phyloP scores from a whole-genome alignment of 1,140 invertebrate species.

The Drosophila nannoptera region DNA sequence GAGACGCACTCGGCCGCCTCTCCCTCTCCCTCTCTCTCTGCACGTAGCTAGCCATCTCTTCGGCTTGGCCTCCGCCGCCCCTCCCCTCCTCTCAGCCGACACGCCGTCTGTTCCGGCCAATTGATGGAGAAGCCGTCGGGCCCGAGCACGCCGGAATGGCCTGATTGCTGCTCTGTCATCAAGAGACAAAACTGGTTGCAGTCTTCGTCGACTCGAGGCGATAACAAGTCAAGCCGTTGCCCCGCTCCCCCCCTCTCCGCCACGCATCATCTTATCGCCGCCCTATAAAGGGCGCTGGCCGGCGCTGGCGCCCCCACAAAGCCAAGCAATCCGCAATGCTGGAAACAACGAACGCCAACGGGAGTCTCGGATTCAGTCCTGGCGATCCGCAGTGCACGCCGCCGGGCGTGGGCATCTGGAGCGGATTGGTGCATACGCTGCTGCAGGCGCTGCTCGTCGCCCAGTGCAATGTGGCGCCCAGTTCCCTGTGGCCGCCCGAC shows the following conservation, averaged over 20 bases:
- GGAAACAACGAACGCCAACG: constrained; percentile 13
- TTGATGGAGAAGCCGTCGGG: no score
- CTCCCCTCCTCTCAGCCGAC: no score
- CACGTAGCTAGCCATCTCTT: no score
- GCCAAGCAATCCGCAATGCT: constrained; percentile 35
- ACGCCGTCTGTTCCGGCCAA: no score
- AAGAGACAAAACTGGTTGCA: neutral
- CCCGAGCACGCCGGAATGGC: no score
- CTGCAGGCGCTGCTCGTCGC: constrained; percentile 80
- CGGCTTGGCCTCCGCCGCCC: no score
- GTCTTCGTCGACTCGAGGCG: neutral
- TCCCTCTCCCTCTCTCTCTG: no score
- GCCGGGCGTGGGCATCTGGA: constrained; percentile 46
- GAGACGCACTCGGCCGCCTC: no score
- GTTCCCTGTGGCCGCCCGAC: constrained; percentile 80
- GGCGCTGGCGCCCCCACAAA: constrained; percentile 28
- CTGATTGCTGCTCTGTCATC: neutral
- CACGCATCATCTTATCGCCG: constrained; percentile 41
- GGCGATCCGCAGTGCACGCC: constrained; percentile 8
- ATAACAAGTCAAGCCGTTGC: constrained; percentile 14
- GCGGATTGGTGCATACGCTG: constrained; percentile 80
- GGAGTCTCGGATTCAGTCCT: constrained; percentile 4
- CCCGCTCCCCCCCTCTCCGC: neutral
- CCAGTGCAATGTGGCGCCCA: constrained; percentile 81
- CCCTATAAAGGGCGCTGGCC: constrained; percentile 53